These are phyloP conservation scores for Nansenia antarctica DNA, from an alignment of 2,113 vertebrate genomes.

Conservation along the genomic window DNA sequence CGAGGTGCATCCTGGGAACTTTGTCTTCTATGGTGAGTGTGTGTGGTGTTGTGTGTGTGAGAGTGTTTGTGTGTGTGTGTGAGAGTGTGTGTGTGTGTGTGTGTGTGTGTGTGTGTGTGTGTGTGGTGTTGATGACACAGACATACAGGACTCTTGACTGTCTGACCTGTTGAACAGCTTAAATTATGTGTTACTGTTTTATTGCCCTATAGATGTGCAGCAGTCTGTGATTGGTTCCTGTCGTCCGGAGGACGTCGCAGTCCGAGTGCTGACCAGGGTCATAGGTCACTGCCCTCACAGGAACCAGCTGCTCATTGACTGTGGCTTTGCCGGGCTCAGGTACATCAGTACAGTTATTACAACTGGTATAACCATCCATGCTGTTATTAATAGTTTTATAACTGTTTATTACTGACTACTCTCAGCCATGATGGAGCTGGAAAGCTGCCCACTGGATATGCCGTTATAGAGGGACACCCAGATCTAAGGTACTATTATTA, in stretches of 20 bases:
- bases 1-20: slow-evolving; percentile 87
- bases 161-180: too few species aligned
- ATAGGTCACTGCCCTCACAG: slow-evolving; percentile 81
- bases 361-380: not conserved
- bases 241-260: slow-evolving; percentile 77
- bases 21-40: slow-evolving; percentile 80
- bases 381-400: not conserved
- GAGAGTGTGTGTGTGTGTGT: not conserved
- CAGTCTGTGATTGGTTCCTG: slow-evolving; percentile 84
- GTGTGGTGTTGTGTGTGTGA: too few species aligned
- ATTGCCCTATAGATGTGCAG: slow-evolving; percentile 76
- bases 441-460: slow-evolving; percentile 71
- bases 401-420: not conserved
- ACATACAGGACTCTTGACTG: too few species aligned
- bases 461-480: slow-evolving; percentile 66
- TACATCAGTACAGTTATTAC: slow-evolving; percentile 11
- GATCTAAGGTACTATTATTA: not conserved
- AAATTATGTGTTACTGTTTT: too few species aligned
- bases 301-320: slow-evolving; percentile 83
- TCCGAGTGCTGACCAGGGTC: slow-evolving; percentile 80
- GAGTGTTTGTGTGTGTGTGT: too few species aligned
- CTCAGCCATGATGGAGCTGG: slow-evolving; percentile 78
- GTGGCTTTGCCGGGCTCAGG: slow-evolving; percentile 78
- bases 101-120: too few species aligned
- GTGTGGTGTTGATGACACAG: too few species aligned